Base-by-base conservation (phyloP, 2,797 vertebrate species). In the Sylvilagus floridanus region DNA sequence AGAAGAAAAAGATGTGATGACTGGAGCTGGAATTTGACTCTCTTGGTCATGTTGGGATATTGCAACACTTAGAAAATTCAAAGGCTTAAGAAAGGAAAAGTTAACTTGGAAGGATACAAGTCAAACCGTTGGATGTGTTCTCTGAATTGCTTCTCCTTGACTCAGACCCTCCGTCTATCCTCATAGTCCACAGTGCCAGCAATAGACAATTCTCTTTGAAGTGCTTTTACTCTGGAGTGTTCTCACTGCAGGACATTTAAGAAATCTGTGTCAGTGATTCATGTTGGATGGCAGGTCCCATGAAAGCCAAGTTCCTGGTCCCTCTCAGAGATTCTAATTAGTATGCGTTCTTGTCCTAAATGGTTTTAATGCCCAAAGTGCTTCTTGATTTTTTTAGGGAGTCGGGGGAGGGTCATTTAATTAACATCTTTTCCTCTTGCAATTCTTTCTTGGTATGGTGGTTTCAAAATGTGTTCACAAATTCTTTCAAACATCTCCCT, bases 31-130 rank as follows among this genome's bases (percentile, higher is more conserved):
- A 95, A 95, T 88, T 91, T 87, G 90, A 96, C 86, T 37, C 90
- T 94, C 83, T 81, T 76, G n/a, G 66, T 96, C 76, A 66, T 73
- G 71, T 89, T 57, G 26, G 63, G 50, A 57, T 93, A 82, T 93
- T 93, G 79, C 93, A 96, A 93, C 93, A 94, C 84, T 94, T 91
- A 65, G 73, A 86, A 91, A 96, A 96, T 88, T 90, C 78, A 96
- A 84, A 97, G 77, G 17, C 88, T 96, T 77, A 35, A 50, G 50
- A 92, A 93, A 95, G 73, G 78, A 90, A 83, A 93, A 92, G 63
- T 88, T 92, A n/a, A 90, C 84, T 96, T 92, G 95, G 93, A 96
- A 91, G 57, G 21, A 85, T 81, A 28, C 26, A 81, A 95, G 88
- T 93, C 86, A 91, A 83, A 97, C 50, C 75, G 57, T 8, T 93